phyloP scores from a whole-genome alignment of 1,140 invertebrate genomes.

The Ericerus pela region DNA sequence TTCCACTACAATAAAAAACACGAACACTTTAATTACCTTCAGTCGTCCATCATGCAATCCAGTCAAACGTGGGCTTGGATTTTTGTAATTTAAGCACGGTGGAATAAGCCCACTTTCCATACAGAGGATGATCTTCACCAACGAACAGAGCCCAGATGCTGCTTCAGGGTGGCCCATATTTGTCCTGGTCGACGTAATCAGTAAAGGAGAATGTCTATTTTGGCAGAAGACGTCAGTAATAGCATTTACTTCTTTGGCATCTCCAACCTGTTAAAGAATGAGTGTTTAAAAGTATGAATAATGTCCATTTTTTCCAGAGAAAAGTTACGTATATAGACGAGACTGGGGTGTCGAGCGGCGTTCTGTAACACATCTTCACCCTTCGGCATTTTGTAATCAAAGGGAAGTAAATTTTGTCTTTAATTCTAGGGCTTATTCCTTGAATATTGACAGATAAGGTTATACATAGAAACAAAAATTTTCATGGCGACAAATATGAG shows the following conservation, averaged over 20 bases:
- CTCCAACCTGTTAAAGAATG: not conserved
- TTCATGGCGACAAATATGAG: too few relatives aligned
- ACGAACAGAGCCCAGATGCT: slow-evolving; percentile 40
- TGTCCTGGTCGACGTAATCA: slow-evolving; percentile 56
- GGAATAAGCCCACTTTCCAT: slow-evolving; percentile 45
- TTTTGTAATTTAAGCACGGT: slow-evolving; percentile 41
- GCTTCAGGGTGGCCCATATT: slow-evolving; percentile 62
- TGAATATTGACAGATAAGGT: too few relatives aligned
- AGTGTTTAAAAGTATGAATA: not conserved
- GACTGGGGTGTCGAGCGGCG: not conserved
- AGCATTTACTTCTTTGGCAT: slow-evolving; percentile 6
- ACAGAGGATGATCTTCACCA: slow-evolving; percentile 39
- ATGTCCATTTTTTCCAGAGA: too few relatives aligned
- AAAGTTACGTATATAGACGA: not conserved
- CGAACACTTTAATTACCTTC: slow-evolving; percentile 34
- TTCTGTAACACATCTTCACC: not conserved
- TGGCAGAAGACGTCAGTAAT: slow-evolving; percentile 22
- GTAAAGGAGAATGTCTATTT: slow-evolving; percentile 36
- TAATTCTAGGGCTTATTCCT: too few relatives aligned
- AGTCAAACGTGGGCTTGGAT: slow-evolving; percentile 30
- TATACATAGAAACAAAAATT: too few relatives aligned
- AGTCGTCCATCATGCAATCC: slow-evolving; percentile 69
- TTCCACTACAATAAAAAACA: slow-evolving; percentile 17
- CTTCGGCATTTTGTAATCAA: not conserved
- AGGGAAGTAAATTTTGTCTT: not conserved